Conservation (phyloP, 2,888 invertebrate genomes). For the Agrilus mali region DNA sequence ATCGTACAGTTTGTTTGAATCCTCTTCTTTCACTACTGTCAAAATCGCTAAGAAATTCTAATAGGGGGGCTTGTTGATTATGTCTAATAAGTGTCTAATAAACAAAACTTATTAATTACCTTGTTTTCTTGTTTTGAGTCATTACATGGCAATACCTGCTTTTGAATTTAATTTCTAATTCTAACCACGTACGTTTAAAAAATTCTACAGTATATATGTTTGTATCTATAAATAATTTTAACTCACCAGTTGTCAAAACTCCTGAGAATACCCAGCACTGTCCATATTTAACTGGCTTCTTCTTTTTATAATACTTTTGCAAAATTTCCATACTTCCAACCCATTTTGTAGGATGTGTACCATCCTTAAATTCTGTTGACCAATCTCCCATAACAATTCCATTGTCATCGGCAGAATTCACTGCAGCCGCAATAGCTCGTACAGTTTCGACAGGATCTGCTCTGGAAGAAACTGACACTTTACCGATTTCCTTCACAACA, state of each 20-base stretch:
- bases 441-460: conserved; percentile 66
- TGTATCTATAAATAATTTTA: too few relatives aligned
- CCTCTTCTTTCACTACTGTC: too few relatives aligned
- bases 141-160: too few relatives aligned
- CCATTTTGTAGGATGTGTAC: conserved; percentile 82
- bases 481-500: conserved; percentile 59
- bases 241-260: conserved; percentile 66
- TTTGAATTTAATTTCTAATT: too few relatives aligned
- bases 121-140: not conserved
- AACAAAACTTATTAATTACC: not conserved
- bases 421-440: conserved; percentile 75
- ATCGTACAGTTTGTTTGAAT: too few relatives aligned
- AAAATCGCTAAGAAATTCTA: too few relatives aligned
- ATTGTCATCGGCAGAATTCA: conserved; percentile 78
- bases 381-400: conserved; percentile 81
- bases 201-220: too few relatives aligned
- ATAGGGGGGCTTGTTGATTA: too few relatives aligned
- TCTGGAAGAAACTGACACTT: conserved; percentile 43
- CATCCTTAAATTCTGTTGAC: conserved; percentile 75
- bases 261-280: conserved; percentile 96
- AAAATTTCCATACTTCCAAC: conserved; percentile 76
- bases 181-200: too few relatives aligned
- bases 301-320: conserved; percentile 69
- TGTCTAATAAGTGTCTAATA: too few relatives aligned
- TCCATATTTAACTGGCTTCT: conserved; percentile 82